These are phyloP conservation scores for Tenthredo mesomela DNA, from an alignment of 2,888 invertebrate genomes.

Conservation along the genomic window DNA sequence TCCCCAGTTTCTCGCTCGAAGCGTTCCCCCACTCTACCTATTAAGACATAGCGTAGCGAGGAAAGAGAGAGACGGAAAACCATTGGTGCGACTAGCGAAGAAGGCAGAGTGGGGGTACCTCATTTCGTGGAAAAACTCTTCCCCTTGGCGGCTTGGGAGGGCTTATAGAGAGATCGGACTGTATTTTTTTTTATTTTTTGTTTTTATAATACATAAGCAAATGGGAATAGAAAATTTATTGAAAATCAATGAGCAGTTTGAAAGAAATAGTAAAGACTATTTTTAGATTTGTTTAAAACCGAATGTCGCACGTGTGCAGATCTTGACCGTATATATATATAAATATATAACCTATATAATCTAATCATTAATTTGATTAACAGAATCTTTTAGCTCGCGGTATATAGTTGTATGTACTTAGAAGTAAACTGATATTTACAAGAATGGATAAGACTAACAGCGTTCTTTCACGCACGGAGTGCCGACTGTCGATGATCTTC, in stretches of 20 bases:
- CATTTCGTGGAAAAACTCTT: too few relatives aligned
- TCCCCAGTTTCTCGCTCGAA: too few relatives aligned
- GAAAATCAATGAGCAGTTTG: neutral
- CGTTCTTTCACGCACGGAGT: conserved; percentile 49
- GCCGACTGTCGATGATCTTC: conserved; percentile 13
- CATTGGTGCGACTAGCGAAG: too few relatives aligned
- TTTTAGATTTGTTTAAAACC: neutral
- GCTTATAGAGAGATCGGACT: too few relatives aligned
- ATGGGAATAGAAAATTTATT: neutral
- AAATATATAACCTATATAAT: neutral
- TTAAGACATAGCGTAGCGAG: too few relatives aligned
- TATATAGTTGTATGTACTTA: conserved; percentile 25
- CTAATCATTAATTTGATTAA: conserved; percentile 36
- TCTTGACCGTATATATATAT: neutral
- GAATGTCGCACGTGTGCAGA: conserved; percentile 30
- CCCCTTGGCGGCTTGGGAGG: too few relatives aligned
- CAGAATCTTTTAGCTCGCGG: neutral
- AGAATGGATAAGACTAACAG: conserved; percentile 40
- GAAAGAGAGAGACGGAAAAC: too few relatives aligned
- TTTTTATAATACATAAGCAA: too few relatives aligned
- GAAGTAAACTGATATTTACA: conserved; percentile 45
- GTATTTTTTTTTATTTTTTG: too few relatives aligned
- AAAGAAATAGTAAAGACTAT: neutral
- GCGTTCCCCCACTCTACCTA: too few relatives aligned
- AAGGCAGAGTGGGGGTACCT: too few relatives aligned